Evolutionary conservation across 1,140 invertebrate species (phyloP), one percentile per base, ranked within the genome.

Genomic region (Hestina assimilis): DNA sequence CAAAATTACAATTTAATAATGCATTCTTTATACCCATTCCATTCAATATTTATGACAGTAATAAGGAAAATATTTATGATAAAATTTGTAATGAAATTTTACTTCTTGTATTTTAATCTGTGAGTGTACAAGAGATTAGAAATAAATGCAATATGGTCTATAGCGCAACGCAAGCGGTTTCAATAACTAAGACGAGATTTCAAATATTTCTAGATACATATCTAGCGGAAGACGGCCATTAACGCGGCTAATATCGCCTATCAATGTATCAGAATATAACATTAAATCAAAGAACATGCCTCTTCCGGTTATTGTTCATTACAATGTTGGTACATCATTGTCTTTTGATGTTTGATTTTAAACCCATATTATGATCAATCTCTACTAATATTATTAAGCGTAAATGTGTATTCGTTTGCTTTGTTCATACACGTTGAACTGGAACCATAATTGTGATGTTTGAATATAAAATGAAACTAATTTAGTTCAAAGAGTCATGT

Each of bases 221-320:
- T 77, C 69, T 66, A 31, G 31, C 69, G 67, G 74, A 75, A 67
- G 66, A 51, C 8, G 55, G 31, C 21, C 31, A 73, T 75, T 76
- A 74, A 61, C 62, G 68, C 60, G 50, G 66, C 66, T 69, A 80
- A 75, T 79, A 79, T 75, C 68, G 69, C 48, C 61, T 61, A 74
- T 74, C 75, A 69, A 62, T 62, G 66, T 50, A 63, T 42, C 46
- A 45, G 33, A 52, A 54, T 66, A 65, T 60, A 29, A 33, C 59
- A 62, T 61, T 66, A 66, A 72, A 79, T 81, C 70, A 72, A 72
- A 66, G 59, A 72, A 65, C 51, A 64, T 63, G 31, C 52, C 65
- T 66, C 70, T 80, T 83, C 79, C 79, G 79, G 68, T 68, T 69
- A 83, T 83, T 83, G 77, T 83, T 72, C 57, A 50, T 48, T 68